These are phyloP conservation scores for Edolisoma coerulescens DNA, from an alignment of 2,113 vertebrate genomes.

Conservation along the genomic window DNA sequence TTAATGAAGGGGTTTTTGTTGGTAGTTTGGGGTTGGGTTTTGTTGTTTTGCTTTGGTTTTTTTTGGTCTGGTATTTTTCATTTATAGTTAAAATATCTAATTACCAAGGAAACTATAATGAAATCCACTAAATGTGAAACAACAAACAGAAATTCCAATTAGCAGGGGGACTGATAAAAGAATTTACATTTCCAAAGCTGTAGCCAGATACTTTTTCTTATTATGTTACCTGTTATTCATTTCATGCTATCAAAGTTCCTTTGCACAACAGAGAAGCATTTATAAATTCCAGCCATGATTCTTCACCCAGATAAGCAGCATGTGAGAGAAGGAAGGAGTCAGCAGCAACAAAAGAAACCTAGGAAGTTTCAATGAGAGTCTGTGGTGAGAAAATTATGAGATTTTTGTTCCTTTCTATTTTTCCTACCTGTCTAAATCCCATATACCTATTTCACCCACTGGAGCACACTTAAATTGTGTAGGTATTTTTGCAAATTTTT, in stretches of 20 bases:
- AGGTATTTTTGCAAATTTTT: neutral
- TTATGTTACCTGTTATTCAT: slow-evolving; percentile 59
- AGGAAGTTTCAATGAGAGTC: neutral
- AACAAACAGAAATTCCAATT: slow-evolving; percentile 66
- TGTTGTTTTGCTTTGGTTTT: neutral
- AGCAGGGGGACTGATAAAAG: slow-evolving; percentile 54
- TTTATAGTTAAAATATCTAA: slow-evolving; percentile 62
- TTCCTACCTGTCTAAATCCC: neutral
- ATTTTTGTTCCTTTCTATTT: neutral
- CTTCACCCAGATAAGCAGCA: slow-evolving; percentile 17
- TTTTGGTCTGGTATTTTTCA: slow-evolving; percentile 23
- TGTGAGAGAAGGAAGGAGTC: neutral
- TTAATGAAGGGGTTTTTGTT: slow-evolving; percentile 8
- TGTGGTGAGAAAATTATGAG: neutral
- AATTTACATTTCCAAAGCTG: slow-evolving; percentile 61
- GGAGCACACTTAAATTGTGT: neutral
- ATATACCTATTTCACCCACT: neutral
- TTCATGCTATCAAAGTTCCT: slow-evolving; percentile 41
- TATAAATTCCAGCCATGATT: slow-evolving; percentile 45
- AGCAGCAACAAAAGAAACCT: neutral
- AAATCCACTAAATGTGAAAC: slow-evolving; percentile 53
- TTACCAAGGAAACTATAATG: slow-evolving; percentile 60
- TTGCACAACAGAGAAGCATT: slow-evolving; percentile 44
- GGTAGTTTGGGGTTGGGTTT: neutral
- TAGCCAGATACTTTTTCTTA: slow-evolving; percentile 48